Conservation (phyloP, 2,888 invertebrate genomes). For the Chydorus sphaericus region DNA sequence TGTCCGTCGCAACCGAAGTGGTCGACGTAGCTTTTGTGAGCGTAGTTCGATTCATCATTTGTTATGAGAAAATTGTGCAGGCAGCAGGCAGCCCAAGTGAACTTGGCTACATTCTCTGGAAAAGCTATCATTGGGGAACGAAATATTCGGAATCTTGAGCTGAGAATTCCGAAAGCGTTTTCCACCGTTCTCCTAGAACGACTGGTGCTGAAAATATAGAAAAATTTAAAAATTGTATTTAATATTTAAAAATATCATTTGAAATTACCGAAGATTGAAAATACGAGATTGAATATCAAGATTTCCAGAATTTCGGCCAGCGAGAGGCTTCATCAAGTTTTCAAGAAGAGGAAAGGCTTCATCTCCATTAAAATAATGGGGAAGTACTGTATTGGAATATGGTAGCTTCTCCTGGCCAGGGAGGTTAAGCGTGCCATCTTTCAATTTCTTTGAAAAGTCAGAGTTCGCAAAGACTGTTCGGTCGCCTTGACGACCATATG, state of each 20-base stretch:
- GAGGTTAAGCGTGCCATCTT: not conserved
- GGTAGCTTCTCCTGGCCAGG: not conserved
- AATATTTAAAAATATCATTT: not conserved
- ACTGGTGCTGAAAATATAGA: too few relatives aligned
- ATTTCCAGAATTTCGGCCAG: conserved; percentile 1
- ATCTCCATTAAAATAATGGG: conserved; percentile 18
- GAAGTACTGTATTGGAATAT: not conserved
- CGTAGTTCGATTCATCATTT: not conserved
- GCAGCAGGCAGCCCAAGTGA: not conserved
- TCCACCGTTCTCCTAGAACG: conserved; percentile 13
- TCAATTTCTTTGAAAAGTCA: not conserved
- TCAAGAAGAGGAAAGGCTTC: conserved; percentile 12
- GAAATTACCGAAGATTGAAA: conserved; percentile 11
- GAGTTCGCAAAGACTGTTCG: conserved; percentile 15
- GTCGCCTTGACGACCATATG: conserved; percentile 20
- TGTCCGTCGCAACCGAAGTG: not conserved
- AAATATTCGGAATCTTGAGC: conserved; percentile 7
- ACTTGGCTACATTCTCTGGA: conserved; percentile 1
- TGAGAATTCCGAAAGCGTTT: conserved; percentile 12
- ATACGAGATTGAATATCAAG: not conserved
- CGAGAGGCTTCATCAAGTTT: conserved; percentile 8
- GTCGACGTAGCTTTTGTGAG: not conserved
- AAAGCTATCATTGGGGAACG: conserved; percentile 2
- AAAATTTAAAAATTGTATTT: not conserved
- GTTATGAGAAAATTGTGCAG: conserved; percentile 10